Evolutionary conservation across 1,140 invertebrate genomes (phyloP), one percentile per base, ranked within the genome.

Genomic region (Dryas iulia): DNA sequence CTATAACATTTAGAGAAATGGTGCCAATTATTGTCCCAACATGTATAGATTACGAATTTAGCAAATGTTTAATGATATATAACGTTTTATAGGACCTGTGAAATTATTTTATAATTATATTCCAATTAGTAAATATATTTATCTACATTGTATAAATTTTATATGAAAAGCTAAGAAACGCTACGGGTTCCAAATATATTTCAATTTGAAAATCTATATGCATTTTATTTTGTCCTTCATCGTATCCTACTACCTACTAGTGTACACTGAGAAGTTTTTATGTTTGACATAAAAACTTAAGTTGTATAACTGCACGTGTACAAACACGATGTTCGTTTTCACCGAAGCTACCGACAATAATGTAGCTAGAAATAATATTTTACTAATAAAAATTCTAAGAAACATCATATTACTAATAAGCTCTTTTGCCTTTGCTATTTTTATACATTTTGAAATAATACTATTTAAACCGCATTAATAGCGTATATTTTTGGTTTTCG

Each of bases 181-280:
- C 89, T 91, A 91, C 89, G 89, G 89, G 89, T 91, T 90, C 86
- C 80, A 84, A 91, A 91, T 90, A 91, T 90, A 91, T 84, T 84
- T 85, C 84, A 87, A 83, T 85, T 80, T 87, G 71, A 89, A 89
- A 87, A 82, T 76, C 61, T 53, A 26, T 25, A 28, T 64, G 79
- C 65, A 73, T 87, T 82, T 85, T 84, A 76, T 78, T 80, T 80
- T 61, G n/a, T 21, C 10, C 31, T 52, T 28, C n/a, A n/a, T n/a
- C n/a, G n/a, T n/a, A n/a, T n/a, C n/a, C n/a, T n/a, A n/a, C n/a
- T n/a, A n/a, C n/a, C n/a, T n/a, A n/a, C n/a, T n/a, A n/a, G n/a
- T n/a, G n/a, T n/a, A n/a, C n/a, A n/a, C n/a, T n/a, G n/a, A n/a
- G n/a, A n/a, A n/a, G n/a, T n/a, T n/a, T 56, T 56, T 26, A n/a